A percentile compares a stretch with the other conserved stretches of the same genome.
phyloP scores from a whole-genome alignment of 2,797 vertebrate genomes.

The Nothura maculosa region DNA sequence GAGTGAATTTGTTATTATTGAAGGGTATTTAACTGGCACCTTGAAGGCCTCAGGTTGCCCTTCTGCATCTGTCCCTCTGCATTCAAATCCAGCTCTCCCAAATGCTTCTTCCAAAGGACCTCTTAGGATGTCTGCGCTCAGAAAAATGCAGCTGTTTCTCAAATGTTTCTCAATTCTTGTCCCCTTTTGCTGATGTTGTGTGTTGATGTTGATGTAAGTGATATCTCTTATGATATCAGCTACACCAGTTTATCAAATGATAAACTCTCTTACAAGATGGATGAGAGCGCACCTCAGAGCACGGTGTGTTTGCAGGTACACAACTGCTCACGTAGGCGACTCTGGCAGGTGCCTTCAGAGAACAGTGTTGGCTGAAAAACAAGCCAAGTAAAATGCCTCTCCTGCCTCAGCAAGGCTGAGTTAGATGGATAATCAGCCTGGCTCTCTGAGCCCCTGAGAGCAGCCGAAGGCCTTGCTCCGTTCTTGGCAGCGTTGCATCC shows the following conservation, averaged over 20 bases:
- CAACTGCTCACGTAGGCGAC: neutral
- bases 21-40: neutral
- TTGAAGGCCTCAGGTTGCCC: neutral
- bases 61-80: neutral
- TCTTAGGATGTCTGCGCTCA: neutral
- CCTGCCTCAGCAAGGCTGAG: neutral
- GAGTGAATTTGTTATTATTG: neutral
- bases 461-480: accelerated
- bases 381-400: neutral
- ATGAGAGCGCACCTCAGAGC: neutral
- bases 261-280: no score
- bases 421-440: neutral
- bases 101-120: neutral
- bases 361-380: neutral
- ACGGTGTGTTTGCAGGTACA: no score
- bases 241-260: no score
- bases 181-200: neutral
- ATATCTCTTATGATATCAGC: neutral
- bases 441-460: neutral
- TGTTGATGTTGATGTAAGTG: neutral
- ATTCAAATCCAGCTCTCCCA: neutral
- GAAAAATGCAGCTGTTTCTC: neutral
- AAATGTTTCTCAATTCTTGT: neutral
- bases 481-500: neutral
- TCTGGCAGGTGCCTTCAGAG: neutral